Percentiles rank a stretch among this genome's conserved stretches.
phyloP scores from a whole-genome alignment of 2,888 invertebrate species.

The Nymphalis polychloros region DNA sequence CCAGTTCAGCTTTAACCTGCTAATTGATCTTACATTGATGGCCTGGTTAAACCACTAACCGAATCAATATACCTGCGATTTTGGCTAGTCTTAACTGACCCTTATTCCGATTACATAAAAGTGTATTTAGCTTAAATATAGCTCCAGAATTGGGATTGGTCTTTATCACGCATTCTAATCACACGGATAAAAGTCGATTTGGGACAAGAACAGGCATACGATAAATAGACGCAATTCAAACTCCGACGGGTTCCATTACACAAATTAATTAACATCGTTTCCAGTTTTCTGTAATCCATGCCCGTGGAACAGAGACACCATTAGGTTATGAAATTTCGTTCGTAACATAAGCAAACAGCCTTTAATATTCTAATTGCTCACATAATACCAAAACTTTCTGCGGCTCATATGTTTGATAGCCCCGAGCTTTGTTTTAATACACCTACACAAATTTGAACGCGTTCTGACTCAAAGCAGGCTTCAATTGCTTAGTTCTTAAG shows the following conservation, averaged over 20 bases:
- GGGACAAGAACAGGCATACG: slow-evolving; percentile 32
- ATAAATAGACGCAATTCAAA: slow-evolving; percentile 28
- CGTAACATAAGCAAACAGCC: slow-evolving; percentile 44
- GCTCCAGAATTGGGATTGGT: slow-evolving; percentile 14
- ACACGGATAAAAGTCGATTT: slow-evolving; percentile 29
- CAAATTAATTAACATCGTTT: slow-evolving; percentile 40
- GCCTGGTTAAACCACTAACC: not conserved
- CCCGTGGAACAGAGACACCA: slow-evolving; percentile 36
- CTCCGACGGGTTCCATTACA: slow-evolving; percentile 39
- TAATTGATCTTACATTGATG: slow-evolving; percentile 9
- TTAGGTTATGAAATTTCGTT: slow-evolving; percentile 44
- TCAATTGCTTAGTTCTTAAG: not conserved
- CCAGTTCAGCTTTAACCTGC: slow-evolving; percentile 5
- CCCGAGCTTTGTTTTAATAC: slow-evolving; percentile 40
- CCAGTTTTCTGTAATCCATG: slow-evolving; percentile 39
- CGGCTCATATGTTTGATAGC: slow-evolving; percentile 39
- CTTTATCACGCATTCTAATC: slow-evolving; percentile 20
- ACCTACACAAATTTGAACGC: slow-evolving; percentile 24
- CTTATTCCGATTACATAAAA: not conserved
- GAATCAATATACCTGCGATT: not conserved
- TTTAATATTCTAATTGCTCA: slow-evolving; percentile 49
- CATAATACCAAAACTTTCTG: slow-evolving; percentile 45
- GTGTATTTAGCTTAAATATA: not conserved
- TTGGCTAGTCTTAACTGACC: not conserved
- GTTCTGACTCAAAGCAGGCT: slow-evolving; percentile 4